These are phyloP conservation scores for Balanococcus diminutus DNA, from an alignment of 2,888 invertebrate genomes.

Conservation along the genomic window DNA sequence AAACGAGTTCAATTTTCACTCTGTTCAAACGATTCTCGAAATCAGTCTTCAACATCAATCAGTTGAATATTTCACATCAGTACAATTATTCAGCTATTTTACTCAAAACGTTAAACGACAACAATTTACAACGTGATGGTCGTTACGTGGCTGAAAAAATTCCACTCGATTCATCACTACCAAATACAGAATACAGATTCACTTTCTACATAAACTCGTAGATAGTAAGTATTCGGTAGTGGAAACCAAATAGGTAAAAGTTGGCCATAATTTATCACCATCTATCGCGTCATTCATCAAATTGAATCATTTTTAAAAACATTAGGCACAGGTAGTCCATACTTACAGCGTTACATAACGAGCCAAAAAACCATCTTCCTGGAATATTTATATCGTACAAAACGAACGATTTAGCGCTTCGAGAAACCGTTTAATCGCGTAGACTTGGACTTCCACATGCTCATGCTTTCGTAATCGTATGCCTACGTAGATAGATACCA, in stretches of 20 bases:
- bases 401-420: neutral
- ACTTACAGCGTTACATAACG: conserved; percentile 20
- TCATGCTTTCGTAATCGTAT: neutral
- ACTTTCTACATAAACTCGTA: neutral
- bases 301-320: conserved; percentile 12
- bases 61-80: neutral
- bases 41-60: neutral
- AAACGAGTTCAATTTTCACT: too few relatives aligned
- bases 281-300: conserved; percentile 35
- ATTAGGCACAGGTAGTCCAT: too few relatives aligned
- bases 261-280: conserved; percentile 9
- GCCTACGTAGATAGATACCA: neutral
- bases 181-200: neutral
- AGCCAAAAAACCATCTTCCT: conserved; percentile 6
- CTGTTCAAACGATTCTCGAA: too few relatives aligned
- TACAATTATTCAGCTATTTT: neutral
- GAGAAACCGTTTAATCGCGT: neutral
- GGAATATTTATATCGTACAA: neutral
- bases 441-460: neutral
- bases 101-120: neutral
- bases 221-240: neutral
- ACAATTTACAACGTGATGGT: neutral
- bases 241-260: conserved; percentile 4
- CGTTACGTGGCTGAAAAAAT: neutral
- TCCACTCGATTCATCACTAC: conserved; percentile 2